Percentiles rank a stretch among this genome's conserved stretches.
Evolutionary conservation across 2,888 invertebrate species (phyloP).

Genomic region (Thera obeliscata): DNA sequence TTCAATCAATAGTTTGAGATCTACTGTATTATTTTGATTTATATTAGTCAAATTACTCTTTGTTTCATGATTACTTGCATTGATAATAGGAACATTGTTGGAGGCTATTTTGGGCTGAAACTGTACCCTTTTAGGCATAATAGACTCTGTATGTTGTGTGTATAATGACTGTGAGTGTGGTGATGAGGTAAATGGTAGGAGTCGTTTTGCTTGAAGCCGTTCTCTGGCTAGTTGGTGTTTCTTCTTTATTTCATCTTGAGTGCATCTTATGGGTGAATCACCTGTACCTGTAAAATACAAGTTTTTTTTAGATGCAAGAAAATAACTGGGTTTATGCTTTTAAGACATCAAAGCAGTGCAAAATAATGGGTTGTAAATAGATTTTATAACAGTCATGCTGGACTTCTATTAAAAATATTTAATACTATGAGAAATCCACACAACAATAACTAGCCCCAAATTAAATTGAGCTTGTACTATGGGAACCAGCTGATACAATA

Average conservation of each 20-base stretch:
- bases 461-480: no score
- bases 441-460: no score
- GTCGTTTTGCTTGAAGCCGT: conserved; percentile 82
- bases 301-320: background rate
- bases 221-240: conserved; percentile 86
- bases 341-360: no score
- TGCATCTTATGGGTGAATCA: conserved; percentile 78
- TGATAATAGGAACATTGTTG: conserved; percentile 21
- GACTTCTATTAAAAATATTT: no score
- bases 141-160: conserved; percentile 22
- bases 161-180: conserved; percentile 48
- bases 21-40: conserved; percentile 39
- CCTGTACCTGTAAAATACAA: conserved; percentile 49
- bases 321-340: background rate
- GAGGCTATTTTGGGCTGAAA: conserved; percentile 64
- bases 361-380: no score
- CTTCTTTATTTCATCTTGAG: conserved; percentile 85
- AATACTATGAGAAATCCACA: no score
- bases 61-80: conserved; percentile 35
- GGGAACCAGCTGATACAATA: no score
- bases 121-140: conserved; percentile 47
- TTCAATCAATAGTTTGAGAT: conserved; percentile 71
- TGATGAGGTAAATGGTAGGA: conserved; percentile 69
- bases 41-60: conserved; percentile 30
- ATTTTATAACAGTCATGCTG: no score